A percentile compares a stretch with the other conserved stretches of the same genome.
These are phyloP conservation scores for Hepsetus odoe DNA, from an alignment of 2,113 vertebrate genomes.

Conservation along the genomic window DNA sequence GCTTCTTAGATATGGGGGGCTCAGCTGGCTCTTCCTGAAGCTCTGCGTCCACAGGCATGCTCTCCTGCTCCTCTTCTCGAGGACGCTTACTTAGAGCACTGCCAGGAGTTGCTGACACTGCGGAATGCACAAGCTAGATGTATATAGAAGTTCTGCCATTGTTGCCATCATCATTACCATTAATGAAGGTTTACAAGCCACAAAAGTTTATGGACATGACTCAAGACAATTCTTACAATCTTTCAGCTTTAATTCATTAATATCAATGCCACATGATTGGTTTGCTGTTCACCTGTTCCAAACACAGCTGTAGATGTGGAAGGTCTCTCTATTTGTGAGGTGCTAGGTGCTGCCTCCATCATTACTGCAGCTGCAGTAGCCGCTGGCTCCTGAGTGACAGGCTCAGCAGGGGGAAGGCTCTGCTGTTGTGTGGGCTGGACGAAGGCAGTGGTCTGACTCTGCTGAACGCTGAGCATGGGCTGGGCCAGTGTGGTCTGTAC, in stretches of 20 bases:
- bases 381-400: conserved; percentile 83
- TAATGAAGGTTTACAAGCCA: too few species aligned
- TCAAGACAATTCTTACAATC: too few species aligned
- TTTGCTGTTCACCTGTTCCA: conserved; percentile 80
- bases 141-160: neutral
- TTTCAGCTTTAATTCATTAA: too few species aligned
- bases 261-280: neutral
- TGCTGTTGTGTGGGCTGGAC: conserved; percentile 98
- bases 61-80: conserved; percentile 91
- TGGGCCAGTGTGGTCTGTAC: conserved; percentile 87
- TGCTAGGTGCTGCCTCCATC: conserved; percentile 86
- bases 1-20: conserved; percentile 87
- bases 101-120: conserved; percentile 90
- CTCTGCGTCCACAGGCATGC: conserved; percentile 78
- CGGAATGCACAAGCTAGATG: conserved; percentile 7
- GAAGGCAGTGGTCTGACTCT: conserved; percentile 93
- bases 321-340: conserved; percentile 88
- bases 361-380: conserved; percentile 70
- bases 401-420: conserved; percentile 84
- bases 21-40: conserved; percentile 84
- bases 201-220: too few species aligned
- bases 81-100: conserved; percentile 88
- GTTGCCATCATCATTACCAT: too few species aligned
- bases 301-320: conserved; percentile 90
- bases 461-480: conserved; percentile 87